Evolutionary conservation across 2,888 invertebrate genomes (phyloP).

Genomic region (Melinaea menophilus): DNA sequence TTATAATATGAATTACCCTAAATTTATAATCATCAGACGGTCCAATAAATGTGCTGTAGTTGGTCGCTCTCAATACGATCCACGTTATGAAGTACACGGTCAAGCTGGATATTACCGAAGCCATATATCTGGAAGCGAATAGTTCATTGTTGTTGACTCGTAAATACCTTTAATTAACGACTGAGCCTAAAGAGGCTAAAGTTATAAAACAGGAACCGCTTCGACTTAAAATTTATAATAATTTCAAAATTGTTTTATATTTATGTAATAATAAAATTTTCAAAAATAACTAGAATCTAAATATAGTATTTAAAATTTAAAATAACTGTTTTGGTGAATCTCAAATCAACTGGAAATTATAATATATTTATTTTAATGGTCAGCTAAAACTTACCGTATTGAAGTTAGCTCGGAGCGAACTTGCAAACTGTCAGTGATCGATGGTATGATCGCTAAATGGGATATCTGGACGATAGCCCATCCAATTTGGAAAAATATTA

Average conservation of each 20-base stretch:
- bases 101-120: slow-evolving; percentile 91
- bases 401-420: slow-evolving; percentile 88
- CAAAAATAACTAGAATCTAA: no score
- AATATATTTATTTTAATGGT: slow-evolving; percentile 11
- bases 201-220: no score
- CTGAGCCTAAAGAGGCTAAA: no score
- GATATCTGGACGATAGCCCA: slow-evolving; percentile 97
- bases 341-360: background rate
- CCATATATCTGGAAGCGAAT: slow-evolving; percentile 84
- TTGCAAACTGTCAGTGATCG: slow-evolving; percentile 82
- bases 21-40: slow-evolving; percentile 84
- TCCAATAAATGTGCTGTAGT: slow-evolving; percentile 75
- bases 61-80: slow-evolving; percentile 80
- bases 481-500: slow-evolving; percentile 91
- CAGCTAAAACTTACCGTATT: slow-evolving; percentile 77
- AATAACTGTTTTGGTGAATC: no score
- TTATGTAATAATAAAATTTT: no score
- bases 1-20: slow-evolving; percentile 67
- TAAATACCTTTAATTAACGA: slow-evolving; percentile 10
- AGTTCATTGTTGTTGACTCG: slow-evolving; percentile 17
- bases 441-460: slow-evolving; percentile 93
- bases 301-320: no score
- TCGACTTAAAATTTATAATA: no score
- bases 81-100: slow-evolving; percentile 90
- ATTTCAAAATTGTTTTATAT: no score